phyloP scores from a whole-genome alignment of 1,140 invertebrate species.

The Bicyclus anynana region DNA sequence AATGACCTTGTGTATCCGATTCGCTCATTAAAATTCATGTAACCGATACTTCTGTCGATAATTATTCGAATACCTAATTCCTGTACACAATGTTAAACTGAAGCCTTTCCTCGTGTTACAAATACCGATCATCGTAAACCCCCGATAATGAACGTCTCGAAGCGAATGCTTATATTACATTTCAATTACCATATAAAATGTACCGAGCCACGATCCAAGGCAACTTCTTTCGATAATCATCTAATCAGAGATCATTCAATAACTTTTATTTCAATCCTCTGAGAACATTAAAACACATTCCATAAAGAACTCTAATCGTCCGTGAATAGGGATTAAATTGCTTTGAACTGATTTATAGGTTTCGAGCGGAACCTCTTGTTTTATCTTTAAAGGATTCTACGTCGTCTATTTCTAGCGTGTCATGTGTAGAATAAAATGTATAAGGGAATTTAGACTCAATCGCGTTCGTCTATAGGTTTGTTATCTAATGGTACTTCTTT shows the following conservation, averaged over 20 bases:
- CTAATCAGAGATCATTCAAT: conserved; percentile 72
- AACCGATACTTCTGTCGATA: conserved; percentile 58
- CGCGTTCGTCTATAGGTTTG: not conserved
- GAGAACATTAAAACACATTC: conserved; percentile 16
- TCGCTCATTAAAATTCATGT: conserved; percentile 58
- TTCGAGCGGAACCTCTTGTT: conserved; percentile 49
- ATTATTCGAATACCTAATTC: conserved; percentile 49
- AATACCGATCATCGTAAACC: conserved; percentile 50
- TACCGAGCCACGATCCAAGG: conserved; percentile 45
- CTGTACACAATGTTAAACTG: conserved; percentile 26
- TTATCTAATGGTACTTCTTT: conserved; percentile 21
- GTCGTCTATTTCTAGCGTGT: conserved; percentile 42
- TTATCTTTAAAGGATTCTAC: conserved; percentile 50
- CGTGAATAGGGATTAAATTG: conserved; percentile 39
- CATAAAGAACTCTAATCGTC: conserved; percentile 14
- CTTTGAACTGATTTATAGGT: conserved; percentile 28
- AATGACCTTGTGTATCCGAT: conserved; percentile 25
- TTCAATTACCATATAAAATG: conserved; percentile 74
- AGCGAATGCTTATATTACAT: conserved; percentile 65
- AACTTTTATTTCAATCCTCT: conserved; percentile 57
- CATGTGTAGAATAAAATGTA: conserved; percentile 30
- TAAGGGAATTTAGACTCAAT: conserved; percentile 25
- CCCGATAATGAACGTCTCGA: conserved; percentile 56
- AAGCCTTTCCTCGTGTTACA: conserved; percentile 34
- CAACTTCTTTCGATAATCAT: conserved; percentile 61